These are phyloP conservation scores for Cremastinae sp. DNA, from an alignment of 2,888 invertebrate genomes.

Conservation along the genomic window DNA sequence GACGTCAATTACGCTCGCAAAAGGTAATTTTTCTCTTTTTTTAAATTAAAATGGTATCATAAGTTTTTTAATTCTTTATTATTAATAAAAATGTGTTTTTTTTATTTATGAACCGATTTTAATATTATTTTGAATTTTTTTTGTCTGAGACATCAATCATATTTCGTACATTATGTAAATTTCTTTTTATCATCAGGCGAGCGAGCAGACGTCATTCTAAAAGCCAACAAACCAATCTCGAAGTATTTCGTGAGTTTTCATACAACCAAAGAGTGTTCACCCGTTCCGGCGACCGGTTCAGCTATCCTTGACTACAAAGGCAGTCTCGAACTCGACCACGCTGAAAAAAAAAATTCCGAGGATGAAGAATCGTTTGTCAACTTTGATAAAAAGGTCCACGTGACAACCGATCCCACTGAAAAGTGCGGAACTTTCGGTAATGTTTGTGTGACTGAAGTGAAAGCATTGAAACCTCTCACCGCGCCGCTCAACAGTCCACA, in stretches of 20 bases:
- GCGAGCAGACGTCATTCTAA: constrained; percentile 87
- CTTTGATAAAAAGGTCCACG: constrained; percentile 58
- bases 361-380: constrained; percentile 35
- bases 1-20: constrained; percentile 82
- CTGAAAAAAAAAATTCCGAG: constrained; percentile 37
- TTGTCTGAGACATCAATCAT: too few relatives aligned
- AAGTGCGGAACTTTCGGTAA: constrained; percentile 80
- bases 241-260: constrained; percentile 84
- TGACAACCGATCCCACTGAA: constrained; percentile 75
- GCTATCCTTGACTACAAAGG: constrained; percentile 82
- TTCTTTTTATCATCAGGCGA: constrained; percentile 82
- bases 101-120: too few relatives aligned
- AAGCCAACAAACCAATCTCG: constrained; percentile 82
- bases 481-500: constrained; percentile 79
- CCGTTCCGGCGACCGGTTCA: constrained; percentile 80
- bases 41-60: too few relatives aligned
- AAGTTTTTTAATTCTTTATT: too few relatives aligned
- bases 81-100: too few relatives aligned
- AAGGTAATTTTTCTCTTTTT: too few relatives aligned
- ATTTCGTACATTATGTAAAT: neutral
- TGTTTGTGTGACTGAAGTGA: constrained; percentile 84
- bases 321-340: constrained; percentile 56
- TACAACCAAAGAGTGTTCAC: constrained; percentile 81
- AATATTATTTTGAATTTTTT: too few relatives aligned
- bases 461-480: constrained; percentile 82